Base-by-base conservation (phyloP, 1,140 invertebrate genomes). In the Drosophila bifasciata region DNA sequence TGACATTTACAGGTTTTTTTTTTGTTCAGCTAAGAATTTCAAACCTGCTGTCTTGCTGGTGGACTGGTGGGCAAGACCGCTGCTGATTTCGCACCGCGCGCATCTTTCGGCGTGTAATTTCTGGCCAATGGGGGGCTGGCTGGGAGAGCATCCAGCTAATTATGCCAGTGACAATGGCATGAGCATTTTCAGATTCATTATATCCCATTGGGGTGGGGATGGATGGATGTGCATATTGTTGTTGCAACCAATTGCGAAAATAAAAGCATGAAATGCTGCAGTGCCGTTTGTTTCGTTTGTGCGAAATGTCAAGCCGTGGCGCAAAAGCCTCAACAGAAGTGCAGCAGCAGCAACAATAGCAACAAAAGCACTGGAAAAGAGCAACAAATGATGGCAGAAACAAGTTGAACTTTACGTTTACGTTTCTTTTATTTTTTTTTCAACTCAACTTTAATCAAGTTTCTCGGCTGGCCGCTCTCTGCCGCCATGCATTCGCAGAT, bases 341-440 rank as follows among this genome's bases (percentile, higher is more conserved):
- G 66, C 75, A 83, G 64, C 56, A 77, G 49, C 60, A 71, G 55
- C 51, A 63, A 58, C 59, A 49, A 36, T 49, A 61, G 23, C 40
- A 39, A 44, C 44, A 32, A 41, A 25, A 59, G 19, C 28, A 68
- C 15, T 53, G 36, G 41, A 61, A 49, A 46, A 63, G 48, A 59
- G 46, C 73, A 76, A 44, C 58, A 64, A 62, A 52, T 45, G 57
- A 53, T 23, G 61, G 62, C 40, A 45, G 68, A 57, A 77, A 85
- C 80, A 86, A 86, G 80, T 85, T 85, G 81, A 85, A 85, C 81
- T 85, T 85, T 85, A 85, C 66, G 64, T 77, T 86, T 75, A 63
- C 55, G 11, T 36, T 36, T 3, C 4, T 36, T 36, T 36, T 19
- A 2, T 1, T 19, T 19, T 19, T 19, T n/a, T n/a, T n/a, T n/a